Evolutionary conservation across 2,888 invertebrate species (phyloP), one percentile per base, ranked within the genome.

Genomic region (Pandemis heparana): DNA sequence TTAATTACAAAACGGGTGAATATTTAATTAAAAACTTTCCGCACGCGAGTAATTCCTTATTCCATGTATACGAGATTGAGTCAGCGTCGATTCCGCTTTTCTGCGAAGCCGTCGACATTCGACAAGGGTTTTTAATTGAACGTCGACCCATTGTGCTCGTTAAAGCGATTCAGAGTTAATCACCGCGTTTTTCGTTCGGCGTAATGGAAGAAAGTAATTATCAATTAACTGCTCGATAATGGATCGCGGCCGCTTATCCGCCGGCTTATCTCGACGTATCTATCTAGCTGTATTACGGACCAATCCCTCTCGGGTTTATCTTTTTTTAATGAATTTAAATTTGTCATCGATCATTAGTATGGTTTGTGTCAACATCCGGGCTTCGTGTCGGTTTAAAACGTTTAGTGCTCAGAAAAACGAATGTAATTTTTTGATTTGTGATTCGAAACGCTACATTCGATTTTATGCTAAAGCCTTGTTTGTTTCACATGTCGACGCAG

Each of bases 131-230:
- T 93, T 93, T 92, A 94, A 93, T 94, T 92, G 93, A 92, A 92
- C 88, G 87, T 83, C 89, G 86, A 86, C 90, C 92, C 90, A 92
- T 93, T 92, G 92, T 94, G 89, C 89, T 91, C 91, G 92, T 92
- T 93, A 92, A 92, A 92, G 86, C 92, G 89, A 92, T 93, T 92
- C 90, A 83, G 90, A 90, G 92, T 93, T 93, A 92, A 92, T 93
- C 92, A 92, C 91, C 86, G 87, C 87, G 91, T 91, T 94, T 94
- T 92, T 92, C 90, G 91, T 91, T 88, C 89, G 83, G 82, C 85
- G 89, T 92, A 94, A 93, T 93, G 92, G 92, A 92, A 92, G 93
- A 94, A 93, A 93, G 93, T 93, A 92, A 94, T 94, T 93, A 93
- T 92, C 92, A 93, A 94, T 94, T 94, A 93, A 93, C 92, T 89